These are phyloP conservation scores for Mastomys natalensis DNA, from an alignment of 2,113 vertebrate species.

Conservation along the genomic window DNA sequence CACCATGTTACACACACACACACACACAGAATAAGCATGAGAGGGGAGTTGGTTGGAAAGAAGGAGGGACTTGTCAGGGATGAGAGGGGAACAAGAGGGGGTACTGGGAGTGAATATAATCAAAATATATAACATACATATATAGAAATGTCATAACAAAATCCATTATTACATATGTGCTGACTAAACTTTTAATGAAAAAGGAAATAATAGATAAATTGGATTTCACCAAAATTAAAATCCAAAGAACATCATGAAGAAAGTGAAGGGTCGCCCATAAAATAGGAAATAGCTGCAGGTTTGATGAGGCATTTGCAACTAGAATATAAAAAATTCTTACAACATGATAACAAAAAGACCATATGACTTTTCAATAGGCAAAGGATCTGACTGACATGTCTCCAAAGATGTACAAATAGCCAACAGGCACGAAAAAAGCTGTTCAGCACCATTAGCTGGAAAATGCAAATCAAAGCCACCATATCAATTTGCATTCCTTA, in stretches of 20 bases:
- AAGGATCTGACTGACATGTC: background rate
- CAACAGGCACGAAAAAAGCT: background rate
- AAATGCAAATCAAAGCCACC: background rate
- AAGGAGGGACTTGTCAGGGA: background rate
- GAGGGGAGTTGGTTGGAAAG: background rate
- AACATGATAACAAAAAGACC: background rate
- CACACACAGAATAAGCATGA: background rate
- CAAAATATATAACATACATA: background rate
- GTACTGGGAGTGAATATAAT: background rate
- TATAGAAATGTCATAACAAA: background rate
- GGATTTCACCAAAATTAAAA: background rate
- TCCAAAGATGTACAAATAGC: background rate
- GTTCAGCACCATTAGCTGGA: background rate
- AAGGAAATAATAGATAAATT: background rate
- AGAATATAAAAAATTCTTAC: background rate
- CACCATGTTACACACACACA: background rate
- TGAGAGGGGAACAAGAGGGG: background rate
- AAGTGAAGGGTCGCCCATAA: background rate
- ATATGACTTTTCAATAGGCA: background rate
- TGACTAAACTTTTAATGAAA: background rate
- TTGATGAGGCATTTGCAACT: background rate
- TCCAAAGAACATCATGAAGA: background rate
- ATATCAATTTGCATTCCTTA: background rate
- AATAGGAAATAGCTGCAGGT: background rate
- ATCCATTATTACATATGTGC: background rate